phyloP scores from a whole-genome alignment of 1,140 invertebrate genomes.

The Platyura marginata region DNA sequence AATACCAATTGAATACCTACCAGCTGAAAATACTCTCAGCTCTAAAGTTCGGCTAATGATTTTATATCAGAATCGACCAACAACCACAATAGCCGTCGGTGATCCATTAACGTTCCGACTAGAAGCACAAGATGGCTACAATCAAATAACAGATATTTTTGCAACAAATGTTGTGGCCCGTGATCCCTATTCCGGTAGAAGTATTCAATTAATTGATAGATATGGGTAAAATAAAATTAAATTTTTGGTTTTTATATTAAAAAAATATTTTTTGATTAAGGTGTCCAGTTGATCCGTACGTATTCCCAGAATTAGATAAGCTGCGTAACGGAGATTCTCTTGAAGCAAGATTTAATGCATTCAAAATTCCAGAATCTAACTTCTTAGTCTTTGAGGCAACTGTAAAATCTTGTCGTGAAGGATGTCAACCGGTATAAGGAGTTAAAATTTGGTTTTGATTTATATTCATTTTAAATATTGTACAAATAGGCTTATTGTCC shows the following conservation, averaged over 20 bases:
- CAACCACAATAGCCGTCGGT: conserved; percentile 84
- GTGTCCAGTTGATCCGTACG: conserved; percentile 78
- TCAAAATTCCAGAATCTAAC: conserved; percentile 88
- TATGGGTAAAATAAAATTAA: conserved; percentile 47
- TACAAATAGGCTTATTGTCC: conserved; percentile 75
- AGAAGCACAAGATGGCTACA: conserved; percentile 77
- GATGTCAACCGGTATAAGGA: conserved; percentile 78
- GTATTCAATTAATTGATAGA: conserved; percentile 75
- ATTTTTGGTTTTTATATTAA: no score
- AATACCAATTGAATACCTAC: conserved; percentile 77
- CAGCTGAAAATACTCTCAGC: conserved; percentile 75
- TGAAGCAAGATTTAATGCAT: conserved; percentile 82
- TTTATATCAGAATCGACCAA: conserved; percentile 73
- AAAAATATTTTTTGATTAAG: conserved; percentile 25
- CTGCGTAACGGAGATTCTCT: conserved; percentile 68
- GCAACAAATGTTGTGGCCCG: conserved; percentile 84
- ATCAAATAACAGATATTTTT: conserved; percentile 76
- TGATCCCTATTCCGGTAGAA: conserved; percentile 78
- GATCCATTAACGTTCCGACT: conserved; percentile 78
- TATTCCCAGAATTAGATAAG: conserved; percentile 78
- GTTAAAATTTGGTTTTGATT: conserved; percentile 26
- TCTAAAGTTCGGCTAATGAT: conserved; percentile 71
- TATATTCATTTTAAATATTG: no score
- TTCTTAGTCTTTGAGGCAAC: conserved; percentile 87
- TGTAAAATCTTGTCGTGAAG: conserved; percentile 70